phyloP scores from a whole-genome alignment of 92 coral and sea anemone genomes.

The Virgularia gustaviana region DNA sequence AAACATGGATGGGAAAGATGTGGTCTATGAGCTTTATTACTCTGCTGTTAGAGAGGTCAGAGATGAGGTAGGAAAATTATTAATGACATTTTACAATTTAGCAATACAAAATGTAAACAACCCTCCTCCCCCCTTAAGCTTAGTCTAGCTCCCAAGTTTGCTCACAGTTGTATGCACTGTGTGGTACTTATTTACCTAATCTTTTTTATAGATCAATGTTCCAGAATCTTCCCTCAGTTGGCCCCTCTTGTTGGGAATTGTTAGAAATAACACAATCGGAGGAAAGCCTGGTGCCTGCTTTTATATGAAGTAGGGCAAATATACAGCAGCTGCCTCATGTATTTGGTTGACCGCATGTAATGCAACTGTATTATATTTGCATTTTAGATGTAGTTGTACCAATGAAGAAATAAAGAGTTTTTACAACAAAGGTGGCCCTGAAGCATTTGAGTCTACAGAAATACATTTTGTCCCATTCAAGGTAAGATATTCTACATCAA shows the following conservation, averaged over 20 bases:
- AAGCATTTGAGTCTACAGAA: constrained; percentile 87
- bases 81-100: neutral
- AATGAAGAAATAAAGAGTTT: constrained; percentile 66
- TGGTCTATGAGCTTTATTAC: constrained; percentile 72
- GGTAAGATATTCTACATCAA: constrained; percentile 44
- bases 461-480: constrained; percentile 54
- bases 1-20: constrained; percentile 61
- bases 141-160: too few species aligned
- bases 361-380: neutral
- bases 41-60: constrained; percentile 85
- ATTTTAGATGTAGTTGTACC: constrained; percentile 61
- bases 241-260: constrained; percentile 77
- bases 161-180: too few species aligned
- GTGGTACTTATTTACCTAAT: too few species aligned
- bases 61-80: constrained; percentile 93
- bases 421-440: constrained; percentile 83
- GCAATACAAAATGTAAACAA: too few species aligned
- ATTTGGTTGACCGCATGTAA: too few species aligned
- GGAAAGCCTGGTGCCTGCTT: constrained; percentile 88
- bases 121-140: too few species aligned
- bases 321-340: neutral
- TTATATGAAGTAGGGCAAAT: constrained; percentile 57
- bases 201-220: constrained; percentile 60
- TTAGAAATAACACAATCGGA: constrained; percentile 65
- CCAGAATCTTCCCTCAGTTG: constrained; percentile 74